Evolutionary conservation across 2,888 invertebrate species (phyloP).

Genomic region (Sinhomidia bicolor): DNA sequence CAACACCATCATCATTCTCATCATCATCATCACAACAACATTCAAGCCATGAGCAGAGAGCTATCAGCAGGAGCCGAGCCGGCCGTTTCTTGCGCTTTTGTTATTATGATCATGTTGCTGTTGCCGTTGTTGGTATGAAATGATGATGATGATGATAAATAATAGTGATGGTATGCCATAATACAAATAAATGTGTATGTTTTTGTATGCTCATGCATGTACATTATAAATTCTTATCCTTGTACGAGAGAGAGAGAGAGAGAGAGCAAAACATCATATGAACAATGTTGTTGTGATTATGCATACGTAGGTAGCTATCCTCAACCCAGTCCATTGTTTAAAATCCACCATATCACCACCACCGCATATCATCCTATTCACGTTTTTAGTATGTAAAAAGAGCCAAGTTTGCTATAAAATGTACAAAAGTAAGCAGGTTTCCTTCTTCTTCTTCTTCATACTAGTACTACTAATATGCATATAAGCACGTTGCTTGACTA

Average conservation of each 20-base stretch:
- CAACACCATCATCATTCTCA: slow-evolving; percentile 51
- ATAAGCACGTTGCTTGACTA: not conserved
- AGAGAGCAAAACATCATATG: not conserved
- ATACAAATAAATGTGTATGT: not conserved
- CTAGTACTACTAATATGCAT: not conserved
- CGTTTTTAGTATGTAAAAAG: slow-evolving; percentile 5
- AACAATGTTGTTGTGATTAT: slow-evolving; percentile 43
- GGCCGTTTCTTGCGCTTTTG: slow-evolving; percentile 67
- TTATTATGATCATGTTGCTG: slow-evolving; percentile 46
- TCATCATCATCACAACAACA: slow-evolving; percentile 63
- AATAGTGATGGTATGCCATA: not conserved
- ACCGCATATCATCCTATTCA: slow-evolving; percentile 10
- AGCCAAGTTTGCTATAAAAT: not conserved
- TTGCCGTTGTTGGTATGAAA: not conserved
- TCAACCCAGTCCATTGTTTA: slow-evolving; percentile 1
- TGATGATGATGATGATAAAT: no score
- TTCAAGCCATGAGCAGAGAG: slow-evolving; percentile 42
- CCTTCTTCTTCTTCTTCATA: no score
- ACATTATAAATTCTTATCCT: not conserved
- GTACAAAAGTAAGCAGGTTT: not conserved
- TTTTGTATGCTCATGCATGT: not conserved
- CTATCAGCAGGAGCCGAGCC: slow-evolving; percentile 73
- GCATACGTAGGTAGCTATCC: slow-evolving; percentile 45
- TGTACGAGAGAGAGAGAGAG: not conserved
- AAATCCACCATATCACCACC: slow-evolving; percentile 11